Base-by-base conservation (phyloP, 2,113 vertebrate species). In the Tragelaphus strepsiceros region DNA sequence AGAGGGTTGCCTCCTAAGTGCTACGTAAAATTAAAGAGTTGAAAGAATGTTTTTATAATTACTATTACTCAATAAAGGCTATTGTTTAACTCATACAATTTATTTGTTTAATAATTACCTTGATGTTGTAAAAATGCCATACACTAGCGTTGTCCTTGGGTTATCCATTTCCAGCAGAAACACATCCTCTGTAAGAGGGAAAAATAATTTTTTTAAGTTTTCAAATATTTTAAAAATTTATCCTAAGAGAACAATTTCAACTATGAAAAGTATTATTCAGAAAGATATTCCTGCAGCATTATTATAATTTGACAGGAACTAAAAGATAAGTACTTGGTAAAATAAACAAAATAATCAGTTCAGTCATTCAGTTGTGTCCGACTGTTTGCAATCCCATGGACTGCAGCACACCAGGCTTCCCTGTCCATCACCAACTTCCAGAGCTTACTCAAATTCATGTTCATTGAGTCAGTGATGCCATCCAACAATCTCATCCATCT, bases 41-140 rank as follows among this genome's bases (percentile, higher is more conserved):
- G 1, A 51, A 3, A n/a, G 51, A 88, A 16, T 49, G 14, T 21
- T 87, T 91, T 90, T 54, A 32, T 85, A 74, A 56, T 46, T 9
- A 90, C 3, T 74, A 2, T 6, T 97, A 83, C 8, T 64, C 5
- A 71, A 77, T 74, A 87, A 90, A 74, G 59, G 64, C 88, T 49
- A 21, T 0, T 64, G 30, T 74, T 67, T 64, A 49, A 96, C 53
- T 61, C 16, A 0, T 5, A 1, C 90, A 58, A 82, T n/a, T 1
- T 26, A 88, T 39, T 5, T 43, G 16, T 56, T 92, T 96, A 80
- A 94, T 92, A n/a, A 97, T 99, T 99, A 99, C 99, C 99, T 99
- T 81, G 99, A 99, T 78, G 99, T 99, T 59, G 99, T 99, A 98
- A 99, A 99, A 98, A 99, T 99, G 95, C 99, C 99, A 97, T 99